Percentiles rank a stretch among this genome's conserved stretches.
Evolutionary conservation across 2,113 vertebrate species (phyloP).

Genomic region (Semicossyphus pulcher): DNA sequence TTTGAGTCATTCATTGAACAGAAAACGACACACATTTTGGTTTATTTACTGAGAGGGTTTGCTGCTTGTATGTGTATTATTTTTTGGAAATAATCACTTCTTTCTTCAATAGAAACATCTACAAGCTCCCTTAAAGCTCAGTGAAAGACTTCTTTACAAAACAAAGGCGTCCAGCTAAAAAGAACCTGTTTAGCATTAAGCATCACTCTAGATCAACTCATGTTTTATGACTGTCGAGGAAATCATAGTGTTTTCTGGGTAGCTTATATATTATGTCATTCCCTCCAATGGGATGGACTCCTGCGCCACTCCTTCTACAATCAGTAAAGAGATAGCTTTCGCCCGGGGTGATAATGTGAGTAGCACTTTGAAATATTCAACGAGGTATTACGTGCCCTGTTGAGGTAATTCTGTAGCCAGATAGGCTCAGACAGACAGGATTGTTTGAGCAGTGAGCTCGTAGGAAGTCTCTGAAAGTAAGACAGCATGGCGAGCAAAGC

Average conservation of each 20-base stretch:
- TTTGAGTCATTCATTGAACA: background rate
- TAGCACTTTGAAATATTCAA: conserved; percentile 73
- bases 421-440: conserved; percentile 28
- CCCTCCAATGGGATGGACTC: conserved; percentile 18
- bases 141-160: conserved; percentile 12
- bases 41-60: too few relatives aligned
- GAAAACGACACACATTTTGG: background rate
- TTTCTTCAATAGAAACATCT: background rate
- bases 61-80: too few relatives aligned
- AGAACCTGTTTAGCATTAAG: conserved; percentile 2
- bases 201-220: conserved; percentile 11
- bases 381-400: conserved; percentile 55
- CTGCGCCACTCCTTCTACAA: conserved; percentile 28
- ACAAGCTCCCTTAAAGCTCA: background rate
- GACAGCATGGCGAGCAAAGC: conserved; percentile 31
- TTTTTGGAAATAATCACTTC: background rate
- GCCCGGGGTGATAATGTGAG: conserved; percentile 58
- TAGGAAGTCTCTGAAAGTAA: conserved; percentile 28
- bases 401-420: conserved; percentile 56
- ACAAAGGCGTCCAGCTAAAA: conserved; percentile 18
- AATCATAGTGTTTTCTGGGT: conserved; percentile 1
- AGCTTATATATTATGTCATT: conserved; percentile 29
- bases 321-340: conserved; percentile 44
- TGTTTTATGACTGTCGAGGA: conserved; percentile 19
- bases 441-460: conserved; percentile 29